A percentile compares a stretch with the other conserved stretches of the same genome.
These are phyloP conservation scores for Ceyx melanurus DNA, from an alignment of 2,113 vertebrate genomes.

Conservation along the genomic window DNA sequence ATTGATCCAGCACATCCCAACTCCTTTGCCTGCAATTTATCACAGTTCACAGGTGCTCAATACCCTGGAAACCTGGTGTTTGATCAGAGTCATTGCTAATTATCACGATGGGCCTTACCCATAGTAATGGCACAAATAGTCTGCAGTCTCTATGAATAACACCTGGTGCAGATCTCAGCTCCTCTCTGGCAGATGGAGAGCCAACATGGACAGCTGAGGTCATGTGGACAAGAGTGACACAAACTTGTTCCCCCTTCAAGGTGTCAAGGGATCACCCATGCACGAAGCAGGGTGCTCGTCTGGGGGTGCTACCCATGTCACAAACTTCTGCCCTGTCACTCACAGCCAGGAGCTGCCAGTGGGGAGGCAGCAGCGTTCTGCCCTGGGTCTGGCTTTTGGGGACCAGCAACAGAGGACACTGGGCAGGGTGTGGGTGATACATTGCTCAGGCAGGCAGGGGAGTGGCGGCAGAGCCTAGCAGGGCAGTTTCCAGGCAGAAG, in stretches of 20 bases:
- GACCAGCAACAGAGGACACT: not conserved
- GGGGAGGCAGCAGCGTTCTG: not conserved
- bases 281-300: not conserved
- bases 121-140: not conserved
- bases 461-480: not conserved
- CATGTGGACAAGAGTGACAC: not conserved
- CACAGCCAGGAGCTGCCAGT: not conserved
- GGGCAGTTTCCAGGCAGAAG: not conserved
- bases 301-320: accelerated
- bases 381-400: not conserved
- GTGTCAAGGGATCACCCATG: not conserved
- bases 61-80: not conserved
- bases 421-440: not conserved
- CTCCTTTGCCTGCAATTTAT: not conserved
- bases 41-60: accelerated
- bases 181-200: not conserved
- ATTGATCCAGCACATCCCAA: not conserved
- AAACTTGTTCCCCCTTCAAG: not conserved
- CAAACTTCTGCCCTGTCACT: not conserved
- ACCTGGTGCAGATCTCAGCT: not conserved
- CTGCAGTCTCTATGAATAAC: not conserved
- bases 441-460: not conserved
- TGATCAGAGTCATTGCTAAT: not conserved
- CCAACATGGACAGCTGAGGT: not conserved
- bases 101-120: not conserved